These are phyloP conservation scores for Apaloderma vittatum DNA, from an alignment of 2,113 vertebrate species.

Conservation along the genomic window DNA sequence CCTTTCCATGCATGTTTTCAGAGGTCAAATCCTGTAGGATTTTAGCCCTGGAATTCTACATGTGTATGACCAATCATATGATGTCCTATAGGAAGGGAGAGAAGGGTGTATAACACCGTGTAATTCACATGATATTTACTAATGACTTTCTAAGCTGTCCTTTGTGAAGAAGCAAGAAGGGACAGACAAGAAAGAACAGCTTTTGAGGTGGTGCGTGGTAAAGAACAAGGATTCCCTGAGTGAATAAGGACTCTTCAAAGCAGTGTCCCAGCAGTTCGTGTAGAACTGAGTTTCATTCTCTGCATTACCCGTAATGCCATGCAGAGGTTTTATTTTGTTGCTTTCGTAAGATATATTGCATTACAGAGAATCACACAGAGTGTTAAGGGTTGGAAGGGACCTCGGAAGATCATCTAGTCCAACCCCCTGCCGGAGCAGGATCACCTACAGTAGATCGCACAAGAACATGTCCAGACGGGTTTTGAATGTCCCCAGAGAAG, in stretches of 20 bases:
- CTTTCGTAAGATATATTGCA: background rate
- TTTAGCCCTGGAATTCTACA: background rate
- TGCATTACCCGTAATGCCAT: background rate
- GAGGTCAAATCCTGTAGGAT: background rate
- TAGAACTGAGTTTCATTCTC: background rate
- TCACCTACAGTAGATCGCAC: no score
- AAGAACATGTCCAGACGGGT: no score
- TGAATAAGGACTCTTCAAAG: background rate
- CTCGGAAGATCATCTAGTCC: no score
- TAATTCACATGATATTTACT: background rate
- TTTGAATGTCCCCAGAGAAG: no score
- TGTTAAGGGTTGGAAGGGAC: no score
- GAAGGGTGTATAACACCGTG: background rate
- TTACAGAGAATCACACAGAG: no score
- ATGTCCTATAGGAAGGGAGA: background rate
- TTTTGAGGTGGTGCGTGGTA: background rate
- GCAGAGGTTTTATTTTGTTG: background rate
- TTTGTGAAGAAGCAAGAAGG: background rate
- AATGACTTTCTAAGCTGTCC: background rate
- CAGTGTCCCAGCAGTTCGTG: background rate
- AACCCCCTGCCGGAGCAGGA: no score
- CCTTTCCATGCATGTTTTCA: background rate
- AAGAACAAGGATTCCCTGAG: background rate
- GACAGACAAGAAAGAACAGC: background rate
- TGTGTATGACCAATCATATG: background rate